Evolutionary conservation across 2,888 invertebrate species (phyloP), one percentile per base, ranked within the genome.

Genomic region (Ophion slaviceki): DNA sequence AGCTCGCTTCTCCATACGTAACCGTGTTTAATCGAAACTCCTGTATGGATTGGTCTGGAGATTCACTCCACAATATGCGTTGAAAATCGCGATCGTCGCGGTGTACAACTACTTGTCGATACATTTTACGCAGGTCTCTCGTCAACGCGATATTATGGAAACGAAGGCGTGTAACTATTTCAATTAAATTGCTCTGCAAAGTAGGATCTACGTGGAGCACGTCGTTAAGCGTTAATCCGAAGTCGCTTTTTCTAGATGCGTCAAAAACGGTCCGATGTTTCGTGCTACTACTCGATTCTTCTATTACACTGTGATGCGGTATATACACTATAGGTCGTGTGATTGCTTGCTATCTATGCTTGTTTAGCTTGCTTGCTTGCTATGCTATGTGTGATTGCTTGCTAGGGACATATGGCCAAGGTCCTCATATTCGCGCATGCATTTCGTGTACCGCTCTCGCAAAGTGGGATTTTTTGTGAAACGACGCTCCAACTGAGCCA

Each of bases 201-300:
- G 75, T 83, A 0, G 90, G 87, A 24, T 91, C 91, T 10, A 87
- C 84, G 7, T 80, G 57, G 17, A 90, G 64, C 0, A 80, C 57
- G 10, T 90, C 88, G 68, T 91, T 92, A 0, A 91, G 62, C 0
- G 87, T 68, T 36, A 72, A 1, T 6, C 84, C 85, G 5, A 78
- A 70, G 2, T 32, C 24, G 0, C 82, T 79, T 59, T 84, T 85
- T 2, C 61, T 68, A 0, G 90, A 91, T 1, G 87, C 91, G 72
- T 92, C 90, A 77, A 90, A 92, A 8, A 92, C 92, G 0, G 89
- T 86, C n/a, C 91, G 82, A n/a, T 91, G 62, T 28, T 89, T 90
- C 0, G 90, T 91, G 6, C 77, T 87, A 1, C 66, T 36, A 53
- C 87, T 85, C 4, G 85, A 24, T 64, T 81, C 81, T 10, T 61